Base-by-base conservation (phyloP, 1,140 invertebrate genomes). In the Pachypsylla venusta region DNA sequence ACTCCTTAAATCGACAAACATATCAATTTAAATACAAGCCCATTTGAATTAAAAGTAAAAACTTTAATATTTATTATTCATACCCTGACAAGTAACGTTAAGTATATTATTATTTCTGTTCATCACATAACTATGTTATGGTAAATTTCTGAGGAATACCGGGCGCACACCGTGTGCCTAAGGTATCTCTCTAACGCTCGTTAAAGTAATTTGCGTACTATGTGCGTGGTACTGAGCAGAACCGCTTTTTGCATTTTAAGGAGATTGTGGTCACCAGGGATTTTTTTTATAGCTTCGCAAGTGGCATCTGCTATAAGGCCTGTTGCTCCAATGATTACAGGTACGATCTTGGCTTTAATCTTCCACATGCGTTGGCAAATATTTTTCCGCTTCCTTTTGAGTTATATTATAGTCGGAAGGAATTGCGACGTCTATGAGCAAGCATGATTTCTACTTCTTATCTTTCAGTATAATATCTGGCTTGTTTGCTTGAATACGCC, bases 391-490 rank as follows among this genome's bases (percentile, higher is more conserved):
- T n/a, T 48, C 42, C 22, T 48, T 48, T 48, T 48, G n/a, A 4
- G 4, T 48, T 48, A 48, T 4, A 48, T 48, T 48, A 4, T 4
- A 10, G n/a, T 48, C 42, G 22, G 16, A 19, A 22, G 42, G 42
- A 19, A 48, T 19, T 4, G 42, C 42, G 7, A 48, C 42, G n/a
- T 48, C 42, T 19, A 48, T 48, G 5, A 48, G 16, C 7, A 10
- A 48, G 22, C 42, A 48, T 48, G 16, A 3, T n/a, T 48, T 48
- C 7, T 48, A 19, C n/a, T 4, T 48, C 4, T 19, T n/a, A 48
- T 48, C 42, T 48, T 48, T 48, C n/a, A 48, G 16, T 48, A 48
- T 22, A 19, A 48, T 48, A 22, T 48, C 42, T 4, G 42, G 42
- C 22, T 48, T 48, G n/a, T 48, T 48, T 4, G 42, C 42, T 3